Evolutionary conservation across 2,888 invertebrate genomes (phyloP), one percentile per base, ranked within the genome.

Genomic region (Plemyria rubiginata): DNA sequence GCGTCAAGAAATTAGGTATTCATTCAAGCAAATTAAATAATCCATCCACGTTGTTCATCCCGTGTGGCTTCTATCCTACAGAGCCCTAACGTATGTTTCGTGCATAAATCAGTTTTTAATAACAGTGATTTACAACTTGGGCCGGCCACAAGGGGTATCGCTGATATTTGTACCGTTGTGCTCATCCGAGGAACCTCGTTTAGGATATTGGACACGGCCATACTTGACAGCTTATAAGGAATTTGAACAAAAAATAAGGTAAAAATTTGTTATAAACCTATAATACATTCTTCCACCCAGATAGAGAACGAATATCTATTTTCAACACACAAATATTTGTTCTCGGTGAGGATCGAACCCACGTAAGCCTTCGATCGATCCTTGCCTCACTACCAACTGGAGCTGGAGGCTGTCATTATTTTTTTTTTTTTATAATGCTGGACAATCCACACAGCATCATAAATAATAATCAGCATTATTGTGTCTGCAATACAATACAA

Each of bases 51-150:
- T 49, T 45, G 45, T 46, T 50, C 45, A 38, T 38, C 16, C 32
- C 36, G 45, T 38, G 46, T 46, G 16, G 46, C 12, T 38, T 45
- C 36, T 4, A 28, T 40, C n/a, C 1, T 54, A 45, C 16, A 45
- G 5, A 49, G 45, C 53, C 11, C 4, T 13, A 11, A 50, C 61
- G 62, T 65, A 65, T 60, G 64, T 63, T 60, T 67, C 62, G 65
- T 73, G 70, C 64, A 77, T 76, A 79, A 76, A 79, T 79, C 76
- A 75, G 71, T 66, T 78, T 79, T 80, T 76, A 75, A 77, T 77
- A 75, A 73, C 73, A 71, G 68, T 74, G 75, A 78, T 80, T 79
- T 71, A 76, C 76, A 70, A 70, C 71, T 73, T 68, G 73, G 71
- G 67, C 70, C 61, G 58, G 62, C 68, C 65, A 70, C 61, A 67